A percentile compares a stretch with the other conserved stretches of the same genome.
These are phyloP conservation scores for Dicranocentrus wangi DNA, from an alignment of 2,888 invertebrate species.

Conservation along the genomic window DNA sequence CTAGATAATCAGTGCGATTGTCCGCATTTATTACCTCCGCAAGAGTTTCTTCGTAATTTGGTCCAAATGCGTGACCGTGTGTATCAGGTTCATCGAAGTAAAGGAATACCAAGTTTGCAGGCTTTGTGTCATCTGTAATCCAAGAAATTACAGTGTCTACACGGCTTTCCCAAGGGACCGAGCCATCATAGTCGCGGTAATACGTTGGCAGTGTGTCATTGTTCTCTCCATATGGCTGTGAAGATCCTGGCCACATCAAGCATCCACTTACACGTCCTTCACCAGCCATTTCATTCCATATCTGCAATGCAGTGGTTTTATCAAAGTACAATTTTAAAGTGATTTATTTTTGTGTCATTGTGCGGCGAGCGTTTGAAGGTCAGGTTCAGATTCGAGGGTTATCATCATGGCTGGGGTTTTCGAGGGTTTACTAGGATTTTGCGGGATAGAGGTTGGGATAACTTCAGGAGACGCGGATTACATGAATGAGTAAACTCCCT, in stretches of 20 bases:
- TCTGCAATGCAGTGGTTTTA: constrained; percentile 14
- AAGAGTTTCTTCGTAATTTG: constrained; percentile 75
- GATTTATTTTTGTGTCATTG: too few relatives aligned
- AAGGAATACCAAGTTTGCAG: constrained; percentile 82
- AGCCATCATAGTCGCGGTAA: constrained; percentile 71
- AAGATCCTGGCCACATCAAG: constrained; percentile 82
- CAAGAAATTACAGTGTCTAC: constrained; percentile 79
- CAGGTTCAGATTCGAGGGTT: too few relatives aligned
- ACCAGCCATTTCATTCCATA: constrained; percentile 77
- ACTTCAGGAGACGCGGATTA: too few relatives aligned
- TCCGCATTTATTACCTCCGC: constrained; percentile 68
- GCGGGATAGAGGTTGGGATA: too few relatives aligned
- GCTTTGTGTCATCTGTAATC: constrained; percentile 78
- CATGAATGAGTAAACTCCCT: too few relatives aligned
- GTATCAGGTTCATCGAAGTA: constrained; percentile 84
- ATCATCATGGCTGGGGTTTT: too few relatives aligned
- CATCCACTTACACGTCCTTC: constrained; percentile 79
- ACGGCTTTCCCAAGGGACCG: constrained; percentile 76
- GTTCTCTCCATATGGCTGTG: constrained; percentile 41
- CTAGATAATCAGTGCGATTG: constrained; percentile 78
- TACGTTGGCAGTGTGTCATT: constrained; percentile 76
- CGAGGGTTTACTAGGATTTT: too few relatives aligned
- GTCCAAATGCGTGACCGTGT: constrained; percentile 79
- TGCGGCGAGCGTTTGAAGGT: too few relatives aligned
- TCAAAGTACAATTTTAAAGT: too few relatives aligned